Conservation (phyloP, 2,797 vertebrate genomes). For the Sternarchorhynchus goeldii region DNA sequence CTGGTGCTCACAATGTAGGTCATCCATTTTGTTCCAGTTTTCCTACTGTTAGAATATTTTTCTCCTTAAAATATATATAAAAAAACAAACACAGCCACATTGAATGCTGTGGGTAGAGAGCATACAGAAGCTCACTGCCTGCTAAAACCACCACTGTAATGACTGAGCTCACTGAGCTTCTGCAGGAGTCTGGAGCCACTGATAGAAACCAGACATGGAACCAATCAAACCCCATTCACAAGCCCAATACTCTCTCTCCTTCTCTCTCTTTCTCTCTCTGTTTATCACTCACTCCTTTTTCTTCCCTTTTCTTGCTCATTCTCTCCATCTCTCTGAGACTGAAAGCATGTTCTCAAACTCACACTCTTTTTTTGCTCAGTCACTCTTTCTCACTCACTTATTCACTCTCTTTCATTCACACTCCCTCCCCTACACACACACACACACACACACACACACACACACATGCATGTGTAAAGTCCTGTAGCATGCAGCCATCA, state of each 20-base stretch:
- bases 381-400: background rate
- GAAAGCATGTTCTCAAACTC: background rate
- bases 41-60: no score
- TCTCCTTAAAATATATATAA: no score
- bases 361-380: background rate
- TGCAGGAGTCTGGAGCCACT: constrained; percentile 29
- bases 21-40: no score
- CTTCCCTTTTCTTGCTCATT: background rate
- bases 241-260: background rate
- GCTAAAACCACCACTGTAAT: constrained; percentile 18
- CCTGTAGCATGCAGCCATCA: no score
- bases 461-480: background rate
- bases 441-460: background rate
- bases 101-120: background rate
- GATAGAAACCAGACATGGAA: constrained; percentile 29
- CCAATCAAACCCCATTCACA: constrained; percentile 33
- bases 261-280: background rate
- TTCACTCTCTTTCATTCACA: background rate
- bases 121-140: constrained; percentile 20
- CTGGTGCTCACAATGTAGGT: no score
- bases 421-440: constrained; percentile 4
- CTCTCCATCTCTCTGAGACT: background rate
- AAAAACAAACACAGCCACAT: no score
- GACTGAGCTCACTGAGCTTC: constrained; percentile 3
- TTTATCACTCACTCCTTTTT: background rate